Conservation (phyloP, 2,797 vertebrate genomes). For the Craterocephalus amniculus region DNA sequence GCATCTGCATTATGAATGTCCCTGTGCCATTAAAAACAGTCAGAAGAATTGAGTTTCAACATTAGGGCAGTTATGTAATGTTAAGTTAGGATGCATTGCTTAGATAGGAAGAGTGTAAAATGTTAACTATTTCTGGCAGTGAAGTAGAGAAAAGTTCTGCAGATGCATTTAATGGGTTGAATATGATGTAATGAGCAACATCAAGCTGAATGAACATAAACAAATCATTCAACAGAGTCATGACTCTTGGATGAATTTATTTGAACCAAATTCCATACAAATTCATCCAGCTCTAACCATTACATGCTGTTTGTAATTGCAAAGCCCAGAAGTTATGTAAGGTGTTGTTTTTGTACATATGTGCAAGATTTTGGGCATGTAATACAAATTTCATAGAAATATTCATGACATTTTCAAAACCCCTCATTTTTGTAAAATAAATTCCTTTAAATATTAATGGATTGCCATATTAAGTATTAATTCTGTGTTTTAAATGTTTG, state of each 20-base stretch:
- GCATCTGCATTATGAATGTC: not conserved
- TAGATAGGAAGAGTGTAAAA: not conserved
- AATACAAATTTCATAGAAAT: not conserved
- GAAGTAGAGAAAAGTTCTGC: no score
- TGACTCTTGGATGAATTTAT: not conserved
- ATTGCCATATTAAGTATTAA: not conserved
- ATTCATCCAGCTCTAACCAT: not conserved
- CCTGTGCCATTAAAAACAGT: not conserved
- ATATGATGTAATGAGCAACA: no score
- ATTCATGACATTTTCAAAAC: not conserved
- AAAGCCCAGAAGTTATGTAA: not conserved
- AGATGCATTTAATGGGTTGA: no score
- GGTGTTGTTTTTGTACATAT: not conserved
- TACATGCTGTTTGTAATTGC: not conserved
- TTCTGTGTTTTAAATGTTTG: no score
- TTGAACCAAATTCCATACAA: not conserved
- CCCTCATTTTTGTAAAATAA: not conserved
- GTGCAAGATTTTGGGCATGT: not conserved
- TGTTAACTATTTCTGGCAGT: not conserved
- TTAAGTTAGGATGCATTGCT: not conserved
- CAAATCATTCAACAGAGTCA: not conserved
- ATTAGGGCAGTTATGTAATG: no score
- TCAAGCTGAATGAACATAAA: not conserved
- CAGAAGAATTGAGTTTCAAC: no score
- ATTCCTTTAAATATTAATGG: not conserved